These are phyloP conservation scores for Salvator merianae DNA, from an alignment of 2,113 vertebrate genomes.

Conservation along the genomic window DNA sequence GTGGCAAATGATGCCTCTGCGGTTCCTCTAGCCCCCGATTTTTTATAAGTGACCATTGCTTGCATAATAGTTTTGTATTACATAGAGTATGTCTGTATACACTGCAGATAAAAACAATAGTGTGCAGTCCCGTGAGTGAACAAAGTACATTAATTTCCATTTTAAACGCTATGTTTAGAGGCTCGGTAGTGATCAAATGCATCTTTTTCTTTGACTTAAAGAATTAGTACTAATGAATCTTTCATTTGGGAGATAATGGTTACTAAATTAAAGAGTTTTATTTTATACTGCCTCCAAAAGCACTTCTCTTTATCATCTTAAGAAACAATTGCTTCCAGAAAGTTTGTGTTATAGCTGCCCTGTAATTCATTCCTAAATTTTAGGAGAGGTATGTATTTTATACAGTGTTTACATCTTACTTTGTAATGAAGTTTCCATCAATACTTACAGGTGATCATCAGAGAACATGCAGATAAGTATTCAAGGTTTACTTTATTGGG, in stretches of 20 bases:
- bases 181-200: slow-evolving; percentile 2
- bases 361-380: slow-evolving; percentile 4
- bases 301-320: slow-evolving; percentile 39
- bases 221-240: slow-evolving; percentile 41
- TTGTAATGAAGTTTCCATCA: slow-evolving; percentile 4
- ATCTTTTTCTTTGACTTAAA: slow-evolving; percentile 40
- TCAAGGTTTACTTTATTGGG: background rate
- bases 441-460: background rate
- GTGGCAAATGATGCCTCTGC: too few relatives aligned
- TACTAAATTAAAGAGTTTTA: slow-evolving; percentile 52
- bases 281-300: slow-evolving; percentile 53
- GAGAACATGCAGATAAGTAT: background rate
- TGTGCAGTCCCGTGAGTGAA: background rate
- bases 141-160: slow-evolving; percentile 1
- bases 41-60: too few relatives aligned
- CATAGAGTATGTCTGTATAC: too few relatives aligned
- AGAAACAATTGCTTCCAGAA: slow-evolving; percentile 48
- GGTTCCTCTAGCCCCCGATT: too few relatives aligned
- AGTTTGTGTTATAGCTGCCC: slow-evolving; percentile 32
- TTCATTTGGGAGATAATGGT: slow-evolving; percentile 44
- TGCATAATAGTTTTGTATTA: too few relatives aligned
- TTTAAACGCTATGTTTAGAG: slow-evolving; percentile 41
- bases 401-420: background rate
- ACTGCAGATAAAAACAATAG: background rate
- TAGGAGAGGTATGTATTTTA: background rate